These are phyloP conservation scores for Sarcophaga carnaria DNA, from an alignment of 2,888 invertebrate genomes.

Conservation along the genomic window DNA sequence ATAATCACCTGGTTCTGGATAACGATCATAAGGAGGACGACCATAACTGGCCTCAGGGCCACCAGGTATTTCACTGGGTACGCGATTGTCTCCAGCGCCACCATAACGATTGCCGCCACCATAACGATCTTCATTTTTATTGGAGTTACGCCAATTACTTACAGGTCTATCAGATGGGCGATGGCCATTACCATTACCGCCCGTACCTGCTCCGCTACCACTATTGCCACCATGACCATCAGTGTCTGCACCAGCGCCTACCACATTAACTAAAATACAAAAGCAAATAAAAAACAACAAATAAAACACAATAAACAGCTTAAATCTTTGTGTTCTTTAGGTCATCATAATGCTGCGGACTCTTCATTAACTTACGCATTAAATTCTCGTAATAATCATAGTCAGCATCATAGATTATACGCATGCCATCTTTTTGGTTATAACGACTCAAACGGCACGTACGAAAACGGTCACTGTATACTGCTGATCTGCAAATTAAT, in stretches of 20 bases:
- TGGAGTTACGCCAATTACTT: constrained; percentile 79
- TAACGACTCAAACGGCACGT: constrained; percentile 92
- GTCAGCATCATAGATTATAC: constrained; percentile 94
- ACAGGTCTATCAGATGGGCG: constrained; percentile 77
- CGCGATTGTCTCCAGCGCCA: constrained; percentile 71
- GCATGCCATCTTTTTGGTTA: constrained; percentile 93
- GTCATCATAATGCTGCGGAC: neutral
- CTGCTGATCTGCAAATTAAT: constrained; percentile 86
- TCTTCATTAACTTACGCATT: constrained; percentile 88
- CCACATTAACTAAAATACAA: constrained; percentile 80
- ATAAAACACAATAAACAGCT: neutral
- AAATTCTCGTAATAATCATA: constrained; percentile 96
- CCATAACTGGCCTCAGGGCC: constrained; percentile 76
- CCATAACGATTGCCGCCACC: constrained; percentile 73
- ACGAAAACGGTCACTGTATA: constrained; percentile 92
- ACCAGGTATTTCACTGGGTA: constrained; percentile 77
- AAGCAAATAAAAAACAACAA: neutral
- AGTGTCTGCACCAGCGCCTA: constrained; percentile 78
- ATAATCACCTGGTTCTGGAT: constrained; percentile 77
- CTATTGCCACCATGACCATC: constrained; percentile 73
- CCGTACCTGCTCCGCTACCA: constrained; percentile 73
- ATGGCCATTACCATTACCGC: constrained; percentile 65
- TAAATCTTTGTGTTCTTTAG: neutral
- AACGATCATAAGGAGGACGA: constrained; percentile 79
- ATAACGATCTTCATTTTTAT: constrained; percentile 83